These are phyloP conservation scores for Polydrusus tereticollis DNA, from an alignment of 2,888 invertebrate genomes.

Conservation along the genomic window DNA sequence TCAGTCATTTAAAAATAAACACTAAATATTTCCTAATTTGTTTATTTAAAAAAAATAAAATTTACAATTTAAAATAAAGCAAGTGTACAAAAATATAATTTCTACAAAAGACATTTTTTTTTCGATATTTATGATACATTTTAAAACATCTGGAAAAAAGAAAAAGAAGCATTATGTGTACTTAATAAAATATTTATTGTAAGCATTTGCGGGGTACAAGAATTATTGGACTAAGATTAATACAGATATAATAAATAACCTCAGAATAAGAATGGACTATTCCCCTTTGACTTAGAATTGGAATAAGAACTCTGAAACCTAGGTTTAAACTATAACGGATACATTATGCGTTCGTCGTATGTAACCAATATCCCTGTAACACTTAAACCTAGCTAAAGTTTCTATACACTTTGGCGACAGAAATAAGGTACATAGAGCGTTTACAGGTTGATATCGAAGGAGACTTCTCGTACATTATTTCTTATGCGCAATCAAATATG, in stretches of 20 bases:
- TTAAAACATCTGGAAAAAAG: neutral
- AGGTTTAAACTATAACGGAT: too few species aligned
- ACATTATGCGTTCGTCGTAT: too few species aligned
- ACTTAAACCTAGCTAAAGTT: too few species aligned
- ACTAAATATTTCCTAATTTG: constrained; percentile 17
- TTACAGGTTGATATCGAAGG: too few species aligned
- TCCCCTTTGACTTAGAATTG: too few species aligned
- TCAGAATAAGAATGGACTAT: constrained; percentile 6
- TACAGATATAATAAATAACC: neutral
- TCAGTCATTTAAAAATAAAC: constrained; percentile 13
- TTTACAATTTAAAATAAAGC: constrained; percentile 11
- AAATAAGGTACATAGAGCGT: neutral
- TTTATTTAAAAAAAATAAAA: constrained; percentile 24
- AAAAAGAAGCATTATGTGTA: neutral
- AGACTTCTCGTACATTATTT: too few species aligned
- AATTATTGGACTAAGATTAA: neutral
- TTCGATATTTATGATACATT: neutral
- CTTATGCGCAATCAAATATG: neutral
- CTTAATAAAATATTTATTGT: neutral
- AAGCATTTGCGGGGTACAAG: neutral
- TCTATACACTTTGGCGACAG: too few species aligned
- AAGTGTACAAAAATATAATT: constrained; percentile 30
- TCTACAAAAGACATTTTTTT: neutral
- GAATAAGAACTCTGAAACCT: too few species aligned
- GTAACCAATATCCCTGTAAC: too few species aligned